phyloP scores from a whole-genome alignment of 2,113 vertebrate genomes.

The Alces alces region DNA sequence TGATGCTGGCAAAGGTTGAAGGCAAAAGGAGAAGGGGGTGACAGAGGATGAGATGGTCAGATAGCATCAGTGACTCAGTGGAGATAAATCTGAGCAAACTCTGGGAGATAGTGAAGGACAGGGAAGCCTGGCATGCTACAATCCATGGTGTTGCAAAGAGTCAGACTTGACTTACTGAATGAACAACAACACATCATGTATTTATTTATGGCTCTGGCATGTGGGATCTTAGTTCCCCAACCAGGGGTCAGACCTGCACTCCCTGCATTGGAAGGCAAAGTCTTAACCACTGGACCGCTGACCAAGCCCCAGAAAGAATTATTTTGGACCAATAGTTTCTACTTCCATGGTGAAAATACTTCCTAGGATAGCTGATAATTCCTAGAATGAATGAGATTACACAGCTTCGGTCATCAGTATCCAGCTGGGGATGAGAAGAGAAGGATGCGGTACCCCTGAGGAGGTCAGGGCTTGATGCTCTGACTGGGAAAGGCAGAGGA shows the following conservation, averaged over 20 bases:
- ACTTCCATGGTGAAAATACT: neutral
- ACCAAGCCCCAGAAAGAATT: neutral
- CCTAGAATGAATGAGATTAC: neutral
- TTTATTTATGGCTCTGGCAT: neutral
- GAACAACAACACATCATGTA: neutral
- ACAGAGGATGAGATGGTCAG: neutral
- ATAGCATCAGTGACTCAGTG: neutral
- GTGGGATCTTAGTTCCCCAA: neutral
- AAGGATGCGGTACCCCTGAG: fast-evolving
- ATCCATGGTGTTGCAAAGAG: neutral
- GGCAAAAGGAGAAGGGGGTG: neutral
- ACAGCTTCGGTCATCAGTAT: neutral
- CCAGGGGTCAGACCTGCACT: neutral
- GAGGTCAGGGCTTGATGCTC: neutral
- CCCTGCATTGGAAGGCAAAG: neutral
- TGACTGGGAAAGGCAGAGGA: fast-evolving
- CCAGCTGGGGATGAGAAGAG: neutral
- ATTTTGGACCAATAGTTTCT: neutral
- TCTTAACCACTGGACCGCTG: neutral
- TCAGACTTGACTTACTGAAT: neutral
- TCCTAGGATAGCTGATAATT: neutral
- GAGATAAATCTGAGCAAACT: neutral
- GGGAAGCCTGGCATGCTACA: neutral
- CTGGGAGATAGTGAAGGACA: neutral
- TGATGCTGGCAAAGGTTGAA: neutral